Base-by-base conservation (phyloP, 30 jellyfish, hydroid and myxozoan genomes). In the Hydra vulgaris region DNA sequence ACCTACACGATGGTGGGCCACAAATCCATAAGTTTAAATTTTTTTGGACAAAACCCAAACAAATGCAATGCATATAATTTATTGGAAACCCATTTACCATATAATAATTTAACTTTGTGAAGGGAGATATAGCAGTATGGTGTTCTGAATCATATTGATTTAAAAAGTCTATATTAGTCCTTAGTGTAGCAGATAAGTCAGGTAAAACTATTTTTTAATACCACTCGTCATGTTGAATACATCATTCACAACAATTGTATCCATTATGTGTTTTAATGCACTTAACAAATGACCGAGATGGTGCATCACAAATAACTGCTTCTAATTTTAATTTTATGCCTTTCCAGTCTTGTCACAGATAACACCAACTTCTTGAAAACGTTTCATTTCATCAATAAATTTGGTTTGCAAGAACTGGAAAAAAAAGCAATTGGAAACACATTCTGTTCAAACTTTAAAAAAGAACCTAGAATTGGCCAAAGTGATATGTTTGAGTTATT, bases 271-370 rank as follows among this genome's bases (percentile, higher is more conserved):
- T 74, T 25, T 26, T 74, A 70, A 74, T 74, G 77, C 82, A 21
- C 78, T 66, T 80, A 23, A 80, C 18, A 80, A 80, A 80, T 19
- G 88, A 71, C 52, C 88, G 72, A n/a, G 82, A 72, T 20, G 88
- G 88, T 19, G 88, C 88, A 80, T 80, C 88, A 80, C 88, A 80
- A 23, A 66, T 26, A 70, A 68, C 53, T 15, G 53, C 19, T 20
- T 70, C 25, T 23, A 52, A 54, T 21, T 21, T 27, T 23, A 80
- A 74, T 15, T 71, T 25, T 40, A 40, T 40, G 61, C 12, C 61
- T 40, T 40, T 40, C 61, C 61, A 40, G 61, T 40, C 61, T 40
- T 40, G 61, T 40, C 61, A 40, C 5, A 40, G 61, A 40, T 40
- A 40, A 40, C 61, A 40, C 61, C 61, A 40, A 40, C 61, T 40